Percentiles rank a stretch among this genome's conserved stretches.
These are phyloP conservation scores for Coptodon rendalli DNA, from an alignment of 2,113 vertebrate species.

Conservation along the genomic window DNA sequence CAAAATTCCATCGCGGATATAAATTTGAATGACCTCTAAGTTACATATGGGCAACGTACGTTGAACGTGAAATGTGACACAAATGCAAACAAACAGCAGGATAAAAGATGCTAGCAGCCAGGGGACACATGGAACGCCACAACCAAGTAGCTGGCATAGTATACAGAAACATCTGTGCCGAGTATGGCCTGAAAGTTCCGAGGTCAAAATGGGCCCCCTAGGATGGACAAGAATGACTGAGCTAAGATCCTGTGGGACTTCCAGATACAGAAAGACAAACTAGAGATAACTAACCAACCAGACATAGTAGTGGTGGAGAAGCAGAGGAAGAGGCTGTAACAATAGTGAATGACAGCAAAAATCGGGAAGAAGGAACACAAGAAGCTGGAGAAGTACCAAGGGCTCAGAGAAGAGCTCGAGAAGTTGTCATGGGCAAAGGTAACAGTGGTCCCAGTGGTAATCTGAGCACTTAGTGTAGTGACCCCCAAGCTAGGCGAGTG, in stretches of 20 bases:
- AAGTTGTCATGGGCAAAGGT: background rate
- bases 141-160: background rate
- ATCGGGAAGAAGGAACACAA: background rate
- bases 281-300: background rate
- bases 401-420: background rate
- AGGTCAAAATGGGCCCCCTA: background rate
- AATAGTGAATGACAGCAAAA: background rate
- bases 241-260: background rate
- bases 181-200: rapidly evolving
- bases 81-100: background rate
- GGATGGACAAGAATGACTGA: background rate
- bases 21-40: background rate
- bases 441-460: background rate
- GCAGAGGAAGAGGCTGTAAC: rapidly evolving
- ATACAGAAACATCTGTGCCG: rapidly evolving
- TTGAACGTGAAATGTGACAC: background rate
- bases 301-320: background rate
- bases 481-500: background rate
- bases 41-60: rapidly evolving
- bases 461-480: background rate
- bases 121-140: background rate
- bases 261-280: background rate
- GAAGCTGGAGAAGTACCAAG: background rate
- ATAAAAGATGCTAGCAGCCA: background rate
- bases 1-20: rapidly evolving